Evolutionary conservation across 2,113 vertebrate genomes (phyloP), one percentile per base, ranked within the genome.

Genomic region (Brienomyrus brachyistius): DNA sequence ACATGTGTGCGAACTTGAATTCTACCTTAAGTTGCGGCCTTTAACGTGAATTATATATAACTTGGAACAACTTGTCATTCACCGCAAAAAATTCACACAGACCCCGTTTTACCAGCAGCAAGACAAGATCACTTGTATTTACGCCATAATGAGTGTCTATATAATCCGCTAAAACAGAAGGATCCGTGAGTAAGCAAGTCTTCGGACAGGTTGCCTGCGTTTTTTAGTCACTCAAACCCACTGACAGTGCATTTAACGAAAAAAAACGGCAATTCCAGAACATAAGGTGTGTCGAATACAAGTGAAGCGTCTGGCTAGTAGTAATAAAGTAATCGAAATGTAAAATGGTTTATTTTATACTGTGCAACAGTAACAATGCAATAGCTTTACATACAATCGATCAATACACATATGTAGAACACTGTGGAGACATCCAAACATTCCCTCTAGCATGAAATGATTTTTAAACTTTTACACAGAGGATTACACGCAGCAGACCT

Each of bases 281-380:
- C 35, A 77, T 7, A 43, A 19, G 35, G 7, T 35, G 74, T 43
- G 15, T 6, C 35, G 21, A 31, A 89, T 51, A 89, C 70, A 9
- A 6, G 3, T 31, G 51, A 31, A 27, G 88, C 74, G 17, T 5
- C 35, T 80, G 74, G 6, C 74, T 40, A 80, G 13, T 43, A 80
- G 74, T 80, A 74, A 74, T 74, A 66, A 66, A 66, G 31, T 77
- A 80, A 80, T 80, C 74, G 95, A 95, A 94, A 95, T 96, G 96
- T 96, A 96, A 96, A 96, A 96, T 95, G 95, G 40, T 94, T 96
- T 96, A 96, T 96, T 91, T 96, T 96, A 96, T 96, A 96, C 94
- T 96, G 95, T 96, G 95, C 94, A 96, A 96, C 95, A 96, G 95
- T 96, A 95, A 96, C 95, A 95, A 96, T 95, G 96, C 95, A 95